Percentiles rank a stretch among this genome's conserved stretches.
phyloP scores from a whole-genome alignment of 2,113 vertebrate genomes.

The Mugil cephalus region DNA sequence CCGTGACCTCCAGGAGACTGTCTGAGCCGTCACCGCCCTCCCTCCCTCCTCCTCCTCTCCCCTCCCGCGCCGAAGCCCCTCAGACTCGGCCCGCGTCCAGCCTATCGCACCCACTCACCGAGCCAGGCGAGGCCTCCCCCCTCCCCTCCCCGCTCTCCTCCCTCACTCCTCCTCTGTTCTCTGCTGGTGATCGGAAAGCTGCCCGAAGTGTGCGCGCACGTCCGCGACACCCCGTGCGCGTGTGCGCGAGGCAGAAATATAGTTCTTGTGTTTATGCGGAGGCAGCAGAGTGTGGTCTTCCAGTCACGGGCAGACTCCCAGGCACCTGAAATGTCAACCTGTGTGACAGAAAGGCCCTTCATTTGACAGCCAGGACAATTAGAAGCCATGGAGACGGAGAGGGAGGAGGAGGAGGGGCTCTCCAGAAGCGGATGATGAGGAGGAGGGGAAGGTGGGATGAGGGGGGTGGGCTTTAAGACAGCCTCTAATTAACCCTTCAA shows the following conservation, averaged over 20 bases:
- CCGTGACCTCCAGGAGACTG: conserved; percentile 70
- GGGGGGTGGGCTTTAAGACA: conserved; percentile 50
- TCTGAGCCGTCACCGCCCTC: conserved; percentile 36
- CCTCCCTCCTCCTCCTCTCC: not conserved
- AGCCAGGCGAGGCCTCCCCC: conserved; percentile 36
- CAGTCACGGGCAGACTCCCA: conserved; percentile 81
- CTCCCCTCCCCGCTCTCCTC: conserved; percentile 18
- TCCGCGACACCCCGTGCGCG: not conserved
- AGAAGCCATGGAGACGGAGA: conserved; percentile 78
- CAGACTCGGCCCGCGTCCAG: conserved; percentile 57
- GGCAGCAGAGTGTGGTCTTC: conserved; percentile 49
- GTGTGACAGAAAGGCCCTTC: conserved; percentile 84
- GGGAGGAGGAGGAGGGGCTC: conserved; percentile 64
- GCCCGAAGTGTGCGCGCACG: conserved; percentile 19
- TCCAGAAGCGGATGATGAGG: conserved; percentile 4
- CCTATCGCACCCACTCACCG: conserved; percentile 60
- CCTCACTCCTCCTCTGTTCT: conserved; percentile 35
- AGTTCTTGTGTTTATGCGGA: conserved; percentile 21
- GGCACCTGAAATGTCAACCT: conserved; percentile 89
- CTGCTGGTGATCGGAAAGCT: conserved; percentile 51
- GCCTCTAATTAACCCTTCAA: conserved; percentile 80
- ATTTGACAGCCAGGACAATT: conserved; percentile 84
- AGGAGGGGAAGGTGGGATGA: not conserved
- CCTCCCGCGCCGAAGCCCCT: conserved; percentile 50
- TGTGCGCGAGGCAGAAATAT: conserved; percentile 7